Conservation (phyloP, 2,113 vertebrate species). For the Gavia stellata region DNA sequence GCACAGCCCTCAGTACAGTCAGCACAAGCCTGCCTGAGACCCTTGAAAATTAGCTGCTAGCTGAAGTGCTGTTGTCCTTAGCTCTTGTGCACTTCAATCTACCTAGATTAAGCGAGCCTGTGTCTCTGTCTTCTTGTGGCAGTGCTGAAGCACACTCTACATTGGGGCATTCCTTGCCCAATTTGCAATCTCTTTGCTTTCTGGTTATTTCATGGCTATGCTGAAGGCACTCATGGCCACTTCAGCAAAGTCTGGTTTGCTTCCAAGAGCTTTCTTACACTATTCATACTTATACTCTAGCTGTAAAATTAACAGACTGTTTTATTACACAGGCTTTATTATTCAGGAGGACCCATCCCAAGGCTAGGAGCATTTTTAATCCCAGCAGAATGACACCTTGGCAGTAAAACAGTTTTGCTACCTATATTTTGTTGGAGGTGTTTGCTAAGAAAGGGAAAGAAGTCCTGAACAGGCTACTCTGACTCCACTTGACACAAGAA, state of each 20-base stretch:
- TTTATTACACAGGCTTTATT: neutral
- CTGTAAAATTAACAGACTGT: slow-evolving; percentile 39
- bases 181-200: neutral
- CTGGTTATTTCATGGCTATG: neutral
- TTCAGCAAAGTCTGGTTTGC: neutral
- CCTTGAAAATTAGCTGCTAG: neutral
- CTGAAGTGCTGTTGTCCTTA: neutral
- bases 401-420: neutral
- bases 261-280: neutral
- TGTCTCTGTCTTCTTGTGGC: neutral
- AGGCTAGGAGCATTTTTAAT: neutral
- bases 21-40: neutral
- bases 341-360: neutral
- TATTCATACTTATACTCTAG: neutral
- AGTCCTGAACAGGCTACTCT: neutral
- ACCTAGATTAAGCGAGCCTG: neutral
- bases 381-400: neutral
- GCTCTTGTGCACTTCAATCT: neutral
- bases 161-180: neutral
- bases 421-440: neutral
- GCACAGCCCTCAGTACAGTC: neutral
- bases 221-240: neutral
- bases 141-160: neutral
- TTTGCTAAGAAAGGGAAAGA: neutral
- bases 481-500: neutral